These are phyloP conservation scores for Paracentrotus lividus DNA, from an alignment of 53 echinoderm and acorn worm genomes.

Conservation along the genomic window DNA sequence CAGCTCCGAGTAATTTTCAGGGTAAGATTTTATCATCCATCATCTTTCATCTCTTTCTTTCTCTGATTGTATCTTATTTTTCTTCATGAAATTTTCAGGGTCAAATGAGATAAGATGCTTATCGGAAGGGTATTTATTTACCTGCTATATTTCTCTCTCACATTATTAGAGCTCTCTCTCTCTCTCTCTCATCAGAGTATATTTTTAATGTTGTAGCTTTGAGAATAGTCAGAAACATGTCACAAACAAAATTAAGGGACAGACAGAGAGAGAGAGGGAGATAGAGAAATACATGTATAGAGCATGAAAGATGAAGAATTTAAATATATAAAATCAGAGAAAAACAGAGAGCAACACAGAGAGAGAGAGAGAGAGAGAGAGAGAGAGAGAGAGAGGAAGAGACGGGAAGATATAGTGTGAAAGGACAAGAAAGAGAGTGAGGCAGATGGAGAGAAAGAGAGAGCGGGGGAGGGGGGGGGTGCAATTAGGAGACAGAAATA, in stretches of 20 bases:
- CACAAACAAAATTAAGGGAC: background rate
- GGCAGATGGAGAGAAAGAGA: background rate
- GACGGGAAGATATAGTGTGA: background rate
- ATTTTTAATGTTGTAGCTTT: background rate
- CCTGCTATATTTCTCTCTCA: slow-evolving; percentile 1
- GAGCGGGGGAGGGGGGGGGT: background rate
- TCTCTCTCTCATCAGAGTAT: background rate
- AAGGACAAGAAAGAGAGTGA: background rate
- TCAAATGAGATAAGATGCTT: slow-evolving; percentile 43
- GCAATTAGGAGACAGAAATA: background rate
- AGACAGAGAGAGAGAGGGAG: background rate
- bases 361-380: background rate
- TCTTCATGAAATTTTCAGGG: slow-evolving; percentile 52
- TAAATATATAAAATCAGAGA: too few relatives aligned
- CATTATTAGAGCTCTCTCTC: background rate
- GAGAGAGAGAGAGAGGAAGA: background rate
- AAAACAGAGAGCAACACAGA: background rate
- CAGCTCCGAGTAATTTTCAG: slow-evolving; percentile 57
- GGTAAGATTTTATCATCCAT: slow-evolving; percentile 47
- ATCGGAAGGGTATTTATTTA: background rate
- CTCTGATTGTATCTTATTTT: background rate
- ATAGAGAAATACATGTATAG: background rate
- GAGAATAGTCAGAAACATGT: background rate
- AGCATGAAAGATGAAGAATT: too few relatives aligned
- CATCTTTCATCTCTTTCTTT: slow-evolving; percentile 41